Conservation (phyloP, 1,140 invertebrate species). For the Andricus grossulariae region DNA sequence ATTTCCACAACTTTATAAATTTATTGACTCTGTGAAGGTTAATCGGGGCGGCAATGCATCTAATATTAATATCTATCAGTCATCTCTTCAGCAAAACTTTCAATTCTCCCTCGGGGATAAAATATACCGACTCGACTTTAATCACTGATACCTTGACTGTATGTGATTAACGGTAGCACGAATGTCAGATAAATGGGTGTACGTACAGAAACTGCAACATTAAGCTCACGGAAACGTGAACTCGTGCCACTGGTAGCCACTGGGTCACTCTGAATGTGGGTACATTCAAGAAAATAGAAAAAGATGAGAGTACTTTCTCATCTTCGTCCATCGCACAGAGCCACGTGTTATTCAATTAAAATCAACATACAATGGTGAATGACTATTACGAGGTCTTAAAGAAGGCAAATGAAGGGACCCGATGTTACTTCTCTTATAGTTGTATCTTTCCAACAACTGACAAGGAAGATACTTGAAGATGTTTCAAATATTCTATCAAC, state of each 20-base stretch:
- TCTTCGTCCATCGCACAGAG: constrained; percentile 3
- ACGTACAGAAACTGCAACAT: constrained; percentile 3
- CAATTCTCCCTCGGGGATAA: background rate
- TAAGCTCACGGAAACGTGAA: background rate
- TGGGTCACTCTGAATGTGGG: background rate
- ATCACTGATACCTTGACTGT: constrained; percentile 28
- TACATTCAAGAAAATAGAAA: background rate
- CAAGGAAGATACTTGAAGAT: constrained; percentile 1
- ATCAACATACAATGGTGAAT: constrained; percentile 30
- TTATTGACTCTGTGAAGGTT: too few relatives aligned
- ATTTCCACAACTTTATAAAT: too few relatives aligned
- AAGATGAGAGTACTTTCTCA: constrained; percentile 10
- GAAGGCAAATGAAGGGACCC: constrained; percentile 22
- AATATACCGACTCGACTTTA: background rate
- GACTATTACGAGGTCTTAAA: constrained; percentile 26
- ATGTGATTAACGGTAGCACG: constrained; percentile 26
- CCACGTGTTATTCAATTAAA: constrained; percentile 30
- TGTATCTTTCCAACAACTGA: constrained; percentile 3
- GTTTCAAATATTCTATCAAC: constrained; percentile 7
- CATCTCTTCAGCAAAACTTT: background rate
- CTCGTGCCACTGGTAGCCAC: background rate
- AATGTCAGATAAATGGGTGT: constrained; percentile 12
- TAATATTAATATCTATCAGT: background rate
- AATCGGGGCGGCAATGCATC: too few relatives aligned
- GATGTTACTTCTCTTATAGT: background rate